Evolutionary conservation across 2,113 vertebrate genomes (phyloP).

Genomic region (Donacobius atricapilla): DNA sequence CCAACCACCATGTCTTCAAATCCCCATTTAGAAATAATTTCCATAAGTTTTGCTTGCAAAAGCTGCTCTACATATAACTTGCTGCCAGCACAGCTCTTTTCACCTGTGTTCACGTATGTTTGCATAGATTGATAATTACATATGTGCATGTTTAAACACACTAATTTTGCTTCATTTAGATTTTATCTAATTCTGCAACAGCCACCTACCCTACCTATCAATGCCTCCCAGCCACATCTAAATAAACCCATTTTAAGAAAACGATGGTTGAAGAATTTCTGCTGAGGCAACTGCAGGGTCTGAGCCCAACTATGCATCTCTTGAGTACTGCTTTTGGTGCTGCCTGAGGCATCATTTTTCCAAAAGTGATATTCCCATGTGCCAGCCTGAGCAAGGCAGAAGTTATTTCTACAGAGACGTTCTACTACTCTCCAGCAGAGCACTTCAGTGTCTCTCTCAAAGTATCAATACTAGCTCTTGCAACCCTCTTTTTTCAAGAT

Average conservation of each 20-base stretch:
- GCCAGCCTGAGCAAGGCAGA: not conserved
- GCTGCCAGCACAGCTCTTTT: not conserved
- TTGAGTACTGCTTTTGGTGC: not conserved
- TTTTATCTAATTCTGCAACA: not conserved
- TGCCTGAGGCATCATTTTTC: not conserved
- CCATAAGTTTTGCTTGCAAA: not conserved
- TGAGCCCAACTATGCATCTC: rapidly evolving
- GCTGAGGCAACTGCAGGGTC: not conserved
- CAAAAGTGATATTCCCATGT: rapidly evolving
- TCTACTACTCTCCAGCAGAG: not conserved
- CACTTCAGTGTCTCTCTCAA: not conserved
- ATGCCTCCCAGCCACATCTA: not conserved
- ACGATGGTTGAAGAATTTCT: not conserved
- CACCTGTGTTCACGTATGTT: rapidly evolving
- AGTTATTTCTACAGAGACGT: not conserved
- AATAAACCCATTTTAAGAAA: not conserved
- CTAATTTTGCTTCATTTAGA: not conserved
- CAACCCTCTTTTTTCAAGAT: not conserved
- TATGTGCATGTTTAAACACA: not conserved
- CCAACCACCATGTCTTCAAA: not conserved
- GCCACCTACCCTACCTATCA: not conserved
- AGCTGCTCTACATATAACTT: not conserved
- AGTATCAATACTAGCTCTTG: not conserved
- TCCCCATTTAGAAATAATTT: not conserved
- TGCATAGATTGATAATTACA: not conserved